Evolutionary conservation across 2,797 vertebrate species (phyloP), one percentile per base, ranked within the genome.

Genomic region (Botia kubotai): DNA sequence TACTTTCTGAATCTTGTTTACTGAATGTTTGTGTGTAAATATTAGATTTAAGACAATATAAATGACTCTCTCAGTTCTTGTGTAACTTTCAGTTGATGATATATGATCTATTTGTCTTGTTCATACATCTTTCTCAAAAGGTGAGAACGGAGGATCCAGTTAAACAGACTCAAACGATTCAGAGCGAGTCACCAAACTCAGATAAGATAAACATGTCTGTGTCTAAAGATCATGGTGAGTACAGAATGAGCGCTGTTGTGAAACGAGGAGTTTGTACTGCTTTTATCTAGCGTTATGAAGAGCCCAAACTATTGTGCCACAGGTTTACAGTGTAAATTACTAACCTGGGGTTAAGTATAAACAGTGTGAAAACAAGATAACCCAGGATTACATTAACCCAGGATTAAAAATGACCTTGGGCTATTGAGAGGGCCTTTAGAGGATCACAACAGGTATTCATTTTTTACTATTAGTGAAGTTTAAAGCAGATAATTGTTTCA

Each of bases 111-210:
- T 23, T 12, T 13, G 23, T 26, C 23, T 26, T 26, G 23, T 26
- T 26, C 23, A 26, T 26, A 13, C 4, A 78, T 53, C 13, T 83
- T 26, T 81, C 78, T 55, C 50, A n/a, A 55, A 85, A 95, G 94
- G 92, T 90, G 82, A 82, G 75, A 76, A 46, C 76, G 11, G 88
- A 87, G 23, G 84, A 77, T 6, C 21, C 73, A 50, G 83, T 80
- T 72, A 33, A 80, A 72, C 86, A 73, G 17, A 87, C 88, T 46
- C 90, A 83, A 79, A 88, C 84, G 75, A 65, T 89, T 81, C 58
- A 82, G 74, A 60, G 3, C 2, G 73, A 70, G 4, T 52, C 6
- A 2, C 83, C 83, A 13, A 3, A 16, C 3, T 83, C 72, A 0
- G 82, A 79, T n/a, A 85, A 84, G 3, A 83, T 55, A 14, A 69